Conservation (phyloP, 2,113 vertebrate genomes). For the Ochotona princeps region DNA sequence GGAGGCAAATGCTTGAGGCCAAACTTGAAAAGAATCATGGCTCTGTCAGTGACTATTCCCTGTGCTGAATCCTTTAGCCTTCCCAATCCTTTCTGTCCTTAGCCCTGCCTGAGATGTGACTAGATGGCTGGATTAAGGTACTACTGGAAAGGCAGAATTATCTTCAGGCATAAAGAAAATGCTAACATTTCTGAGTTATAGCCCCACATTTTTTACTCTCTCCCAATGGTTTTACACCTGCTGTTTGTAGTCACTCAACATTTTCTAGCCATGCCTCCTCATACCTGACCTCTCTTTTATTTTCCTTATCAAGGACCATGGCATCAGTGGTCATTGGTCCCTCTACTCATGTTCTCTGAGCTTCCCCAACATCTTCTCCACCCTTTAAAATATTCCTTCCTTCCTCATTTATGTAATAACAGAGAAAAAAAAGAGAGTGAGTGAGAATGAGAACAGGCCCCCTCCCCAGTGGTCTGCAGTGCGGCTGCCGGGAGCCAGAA, state of each 20-base stretch:
- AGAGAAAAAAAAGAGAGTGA: no score
- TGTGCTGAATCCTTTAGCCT: not conserved
- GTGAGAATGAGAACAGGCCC: no score
- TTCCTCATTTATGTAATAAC: no score
- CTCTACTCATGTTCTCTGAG: not conserved
- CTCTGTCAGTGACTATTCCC: not conserved
- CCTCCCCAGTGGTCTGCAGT: no score
- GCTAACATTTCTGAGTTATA: not conserved
- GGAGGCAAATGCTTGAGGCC: not conserved
- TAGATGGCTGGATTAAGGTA: not conserved
- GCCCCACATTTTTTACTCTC: not conserved
- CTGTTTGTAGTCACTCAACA: not conserved
- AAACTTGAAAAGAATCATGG: not conserved
- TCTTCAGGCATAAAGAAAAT: not conserved
- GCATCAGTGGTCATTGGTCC: not conserved
- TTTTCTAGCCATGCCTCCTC: not conserved
- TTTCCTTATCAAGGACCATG: not conserved
- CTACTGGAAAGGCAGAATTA: not conserved
- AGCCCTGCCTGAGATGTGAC: not conserved
- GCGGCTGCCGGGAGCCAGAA: no score
- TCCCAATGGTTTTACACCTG: not conserved
- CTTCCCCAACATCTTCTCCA: not conserved
- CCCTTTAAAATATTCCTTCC: not conserved
- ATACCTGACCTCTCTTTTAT: not conserved
- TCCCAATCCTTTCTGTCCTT: not conserved